Evolutionary conservation across 2,797 vertebrate genomes (phyloP).

Genomic region (Adrianichthys oophorus): DNA sequence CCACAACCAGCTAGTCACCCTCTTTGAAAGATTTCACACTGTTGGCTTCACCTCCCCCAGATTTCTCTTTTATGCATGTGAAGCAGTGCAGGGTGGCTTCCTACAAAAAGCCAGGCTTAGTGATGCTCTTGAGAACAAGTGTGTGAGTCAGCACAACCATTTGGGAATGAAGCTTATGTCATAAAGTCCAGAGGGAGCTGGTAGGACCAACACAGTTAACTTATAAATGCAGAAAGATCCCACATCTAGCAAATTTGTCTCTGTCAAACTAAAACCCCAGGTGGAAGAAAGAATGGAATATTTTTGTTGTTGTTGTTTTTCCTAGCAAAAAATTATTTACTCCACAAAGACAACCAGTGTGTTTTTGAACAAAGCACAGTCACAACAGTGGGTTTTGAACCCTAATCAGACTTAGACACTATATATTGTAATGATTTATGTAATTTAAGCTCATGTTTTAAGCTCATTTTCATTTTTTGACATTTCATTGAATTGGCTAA

Average conservation of each 20-base stretch:
- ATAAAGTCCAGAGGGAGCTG: conserved; percentile 36
- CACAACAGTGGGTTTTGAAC: no score
- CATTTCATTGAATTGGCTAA: no score
- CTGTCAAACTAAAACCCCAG: conserved; percentile 1
- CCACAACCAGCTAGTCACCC: background rate
- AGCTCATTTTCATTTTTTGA: no score
- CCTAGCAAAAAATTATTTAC: no score
- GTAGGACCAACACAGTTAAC: conserved; percentile 36
- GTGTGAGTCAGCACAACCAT: conserved; percentile 51
- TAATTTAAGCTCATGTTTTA: no score
- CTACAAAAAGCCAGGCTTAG: conserved; percentile 29
- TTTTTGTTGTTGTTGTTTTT: no score
- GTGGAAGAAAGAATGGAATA: no score
- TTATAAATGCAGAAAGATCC: conserved; percentile 44
- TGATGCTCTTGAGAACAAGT: conserved; percentile 33
- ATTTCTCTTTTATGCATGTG: conserved; percentile 31
- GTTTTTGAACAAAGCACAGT: no score
- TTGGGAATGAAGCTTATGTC: conserved; percentile 50
- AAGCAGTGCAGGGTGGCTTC: conserved; percentile 17
- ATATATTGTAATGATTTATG: no score
- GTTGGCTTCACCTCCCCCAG: conserved; percentile 3
- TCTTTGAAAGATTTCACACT: conserved; percentile 9
- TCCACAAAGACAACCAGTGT: no score
- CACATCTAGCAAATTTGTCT: conserved; percentile 31
- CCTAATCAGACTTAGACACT: no score